Base-by-base conservation (phyloP, 1,140 invertebrate genomes). In the Drosophila ficusphila region DNA sequence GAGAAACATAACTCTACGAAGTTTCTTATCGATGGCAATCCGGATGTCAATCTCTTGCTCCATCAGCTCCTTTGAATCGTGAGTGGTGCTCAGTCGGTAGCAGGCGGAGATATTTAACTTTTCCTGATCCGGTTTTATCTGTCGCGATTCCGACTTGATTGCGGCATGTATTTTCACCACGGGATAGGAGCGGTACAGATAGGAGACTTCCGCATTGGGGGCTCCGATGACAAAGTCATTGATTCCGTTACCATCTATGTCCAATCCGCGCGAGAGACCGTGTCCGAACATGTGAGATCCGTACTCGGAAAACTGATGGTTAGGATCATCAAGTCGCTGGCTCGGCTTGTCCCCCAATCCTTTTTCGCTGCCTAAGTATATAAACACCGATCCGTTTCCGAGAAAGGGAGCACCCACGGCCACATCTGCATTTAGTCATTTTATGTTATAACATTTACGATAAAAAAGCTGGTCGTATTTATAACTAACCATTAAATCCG, bases 361-460 rank as follows among this genome's bases (percentile, higher is more conserved):
- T 11, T 93, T 89, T 18, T 86, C 86, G 25, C 93, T 85, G 1
- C 95, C 94, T 67, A 92, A 92, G 60, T 94, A 95, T 53, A 96
- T 93, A 53, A 95, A 95, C 4, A 96, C 93, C 0, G 93, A 93
- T 6, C 95, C 95, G 41, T 92, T 89, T 4, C 75, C 90, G 68
- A 95, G 94, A 89, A 94, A 95, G 0, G 95, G 95, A 5, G 95
- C 94, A 16, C 94, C 94, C 16, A 95, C 93, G 9, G 94, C 95
- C 34, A 95, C 86, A 81, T 95, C 95, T 93, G n/a, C n/a, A n/a
- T n/a, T n/a, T n/a, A n/a, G n/a, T n/a, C n/a, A n/a, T n/a, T n/a
- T n/a, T n/a, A n/a, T n/a, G n/a, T n/a, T n/a, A n/a, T n/a, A n/a
- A n/a, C n/a, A n/a, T n/a, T n/a, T n/a, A n/a, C n/a, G n/a, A n/a